Evolutionary conservation across 1,140 invertebrate species (phyloP).

Genomic region (Drosophila ficusphila): DNA sequence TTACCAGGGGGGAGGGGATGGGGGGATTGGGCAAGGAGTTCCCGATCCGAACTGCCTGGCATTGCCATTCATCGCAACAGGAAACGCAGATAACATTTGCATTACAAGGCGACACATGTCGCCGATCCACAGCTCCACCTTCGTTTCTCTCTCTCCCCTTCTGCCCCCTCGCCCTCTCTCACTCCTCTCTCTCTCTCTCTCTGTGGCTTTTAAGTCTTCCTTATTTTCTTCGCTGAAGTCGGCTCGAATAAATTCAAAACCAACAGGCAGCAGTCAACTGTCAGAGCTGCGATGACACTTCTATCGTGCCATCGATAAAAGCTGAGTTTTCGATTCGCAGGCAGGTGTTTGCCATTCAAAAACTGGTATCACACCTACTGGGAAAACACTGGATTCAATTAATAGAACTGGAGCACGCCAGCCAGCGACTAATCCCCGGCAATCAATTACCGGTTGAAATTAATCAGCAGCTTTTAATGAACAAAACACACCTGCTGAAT

Average conservation of each 20-base stretch:
- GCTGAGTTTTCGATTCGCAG: neutral
- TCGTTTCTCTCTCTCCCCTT: neutral
- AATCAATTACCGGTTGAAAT: slow-evolving; percentile 2
- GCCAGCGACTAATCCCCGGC: neutral
- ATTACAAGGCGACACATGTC: slow-evolving; percentile 64
- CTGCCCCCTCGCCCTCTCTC: neutral
- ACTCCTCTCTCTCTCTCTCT: no score
- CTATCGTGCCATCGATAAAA: slow-evolving; percentile 23
- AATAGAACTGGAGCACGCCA: neutral
- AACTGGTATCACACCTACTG: slow-evolving; percentile 8
- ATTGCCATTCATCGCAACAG: slow-evolving; percentile 68
- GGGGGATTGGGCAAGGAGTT: neutral
- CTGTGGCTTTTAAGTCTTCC: neutral
- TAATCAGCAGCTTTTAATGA: neutral
- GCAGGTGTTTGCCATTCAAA: slow-evolving; percentile 13
- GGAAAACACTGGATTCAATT: slow-evolving; percentile 2
- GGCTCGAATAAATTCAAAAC: slow-evolving; percentile 45
- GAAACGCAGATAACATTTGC: slow-evolving; percentile 74
- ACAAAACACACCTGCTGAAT: slow-evolving; percentile 1
- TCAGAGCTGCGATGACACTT: slow-evolving; percentile 46
- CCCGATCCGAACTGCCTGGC: slow-evolving; percentile 9
- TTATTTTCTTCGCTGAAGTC: neutral
- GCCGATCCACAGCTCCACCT: slow-evolving; percentile 23
- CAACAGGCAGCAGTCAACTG: slow-evolving; percentile 52
- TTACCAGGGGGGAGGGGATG: neutral